Conservation (phyloP, 1,140 invertebrate species). For the Ceratina japonica region DNA sequence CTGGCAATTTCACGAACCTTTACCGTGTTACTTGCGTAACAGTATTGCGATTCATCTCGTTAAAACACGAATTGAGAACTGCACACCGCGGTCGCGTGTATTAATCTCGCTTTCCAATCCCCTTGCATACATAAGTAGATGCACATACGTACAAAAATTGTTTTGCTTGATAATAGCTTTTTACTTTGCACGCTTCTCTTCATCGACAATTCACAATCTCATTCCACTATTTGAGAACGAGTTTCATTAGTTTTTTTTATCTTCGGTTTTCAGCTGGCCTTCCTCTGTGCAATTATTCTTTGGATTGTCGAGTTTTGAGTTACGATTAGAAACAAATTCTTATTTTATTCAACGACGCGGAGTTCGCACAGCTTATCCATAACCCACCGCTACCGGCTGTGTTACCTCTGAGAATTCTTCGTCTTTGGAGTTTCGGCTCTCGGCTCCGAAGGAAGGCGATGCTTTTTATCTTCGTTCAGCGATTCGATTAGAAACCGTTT, state of each 20-base stretch:
- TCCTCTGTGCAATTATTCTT: constrained; percentile 40
- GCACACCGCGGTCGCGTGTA: constrained; percentile 1
- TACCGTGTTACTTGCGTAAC: constrained; percentile 32
- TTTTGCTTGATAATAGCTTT: constrained; percentile 34
- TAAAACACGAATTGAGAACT: constrained; percentile 5
- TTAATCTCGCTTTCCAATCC: not conserved
- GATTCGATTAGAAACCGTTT: constrained; percentile 41
- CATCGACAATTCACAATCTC: constrained; percentile 4
- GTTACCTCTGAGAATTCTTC: constrained; percentile 36
- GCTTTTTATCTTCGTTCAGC: constrained; percentile 41
- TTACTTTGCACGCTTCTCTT: constrained; percentile 29
- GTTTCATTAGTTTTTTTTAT: constrained; percentile 57
- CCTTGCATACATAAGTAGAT: not conserved
- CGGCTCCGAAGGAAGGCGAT: constrained; percentile 40
- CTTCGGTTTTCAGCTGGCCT: constrained; percentile 61
- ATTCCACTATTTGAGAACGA: constrained; percentile 14
- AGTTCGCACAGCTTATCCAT: constrained; percentile 16
- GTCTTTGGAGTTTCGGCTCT: constrained; percentile 29
- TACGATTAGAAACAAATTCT: constrained; percentile 28
- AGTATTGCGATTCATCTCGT: constrained; percentile 26
- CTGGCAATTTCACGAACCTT: constrained; percentile 21
- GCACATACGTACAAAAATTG: not conserved
- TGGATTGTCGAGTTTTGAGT: constrained; percentile 32
- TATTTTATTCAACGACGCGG: constrained; percentile 38
- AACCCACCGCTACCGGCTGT: constrained; percentile 27